Conservation (phyloP, 2,888 invertebrate species). For the Stictocephala bisonia region DNA sequence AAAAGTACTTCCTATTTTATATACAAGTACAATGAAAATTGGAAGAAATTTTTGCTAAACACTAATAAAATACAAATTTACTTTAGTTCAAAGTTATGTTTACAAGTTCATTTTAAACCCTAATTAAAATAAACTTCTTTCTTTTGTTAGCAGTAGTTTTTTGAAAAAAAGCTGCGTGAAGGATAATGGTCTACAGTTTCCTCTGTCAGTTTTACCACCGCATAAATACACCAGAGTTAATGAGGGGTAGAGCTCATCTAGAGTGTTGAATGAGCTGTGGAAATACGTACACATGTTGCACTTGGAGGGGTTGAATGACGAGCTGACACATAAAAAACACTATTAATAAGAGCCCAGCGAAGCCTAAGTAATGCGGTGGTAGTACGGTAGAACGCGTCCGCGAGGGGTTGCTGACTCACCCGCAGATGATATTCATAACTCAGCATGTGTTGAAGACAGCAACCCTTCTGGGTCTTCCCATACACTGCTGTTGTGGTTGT, state of each 20-base stretch:
- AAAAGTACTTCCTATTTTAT: no score
- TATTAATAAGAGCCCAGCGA: constrained; percentile 32
- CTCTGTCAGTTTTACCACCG: constrained; percentile 16
- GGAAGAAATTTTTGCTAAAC: no score
- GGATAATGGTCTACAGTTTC: background rate
- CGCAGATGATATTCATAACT: background rate
- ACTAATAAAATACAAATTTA: no score
- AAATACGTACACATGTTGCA: constrained; percentile 36
- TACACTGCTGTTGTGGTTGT: no score
- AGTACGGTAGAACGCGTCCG: background rate
- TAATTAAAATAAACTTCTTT: no score
- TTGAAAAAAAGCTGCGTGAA: no score
- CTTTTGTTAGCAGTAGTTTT: no score
- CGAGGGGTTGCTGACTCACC: constrained; percentile 29
- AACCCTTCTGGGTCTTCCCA: no score
- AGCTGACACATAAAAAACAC: constrained; percentile 26
- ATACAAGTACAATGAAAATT: no score
- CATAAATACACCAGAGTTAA: constrained; percentile 9
- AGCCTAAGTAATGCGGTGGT: constrained; percentile 12
- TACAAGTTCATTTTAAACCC: no score
- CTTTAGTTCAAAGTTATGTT: no score
- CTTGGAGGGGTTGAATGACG: constrained; percentile 9
- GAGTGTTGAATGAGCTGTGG: constrained; percentile 27
- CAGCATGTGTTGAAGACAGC: background rate
- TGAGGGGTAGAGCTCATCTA: constrained; percentile 23